These are phyloP conservation scores for Plusia festucae DNA, from an alignment of 2,888 invertebrate species.

Conservation along the genomic window DNA sequence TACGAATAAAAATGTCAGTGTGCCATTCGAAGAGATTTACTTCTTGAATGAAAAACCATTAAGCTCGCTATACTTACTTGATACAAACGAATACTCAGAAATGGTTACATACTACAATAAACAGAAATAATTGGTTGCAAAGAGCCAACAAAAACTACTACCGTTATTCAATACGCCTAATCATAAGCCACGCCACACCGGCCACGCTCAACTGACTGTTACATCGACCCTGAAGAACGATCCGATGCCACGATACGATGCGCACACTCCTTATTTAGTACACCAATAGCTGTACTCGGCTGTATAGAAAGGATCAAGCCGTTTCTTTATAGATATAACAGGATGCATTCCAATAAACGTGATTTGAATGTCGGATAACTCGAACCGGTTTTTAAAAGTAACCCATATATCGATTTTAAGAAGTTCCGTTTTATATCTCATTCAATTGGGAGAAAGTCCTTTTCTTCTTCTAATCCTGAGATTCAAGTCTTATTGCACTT, in stretches of 20 bases:
- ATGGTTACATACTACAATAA: not conserved
- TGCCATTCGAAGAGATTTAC: not conserved
- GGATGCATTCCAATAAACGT: slow-evolving; percentile 69
- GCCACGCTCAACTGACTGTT: slow-evolving; percentile 70
- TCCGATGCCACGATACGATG: slow-evolving; percentile 63
- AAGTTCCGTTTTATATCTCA: slow-evolving; percentile 6
- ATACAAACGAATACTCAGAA: slow-evolving; percentile 1
- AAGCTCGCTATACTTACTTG: no score
- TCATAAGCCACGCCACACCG: slow-evolving; percentile 47
- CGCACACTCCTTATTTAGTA: slow-evolving; percentile 73
- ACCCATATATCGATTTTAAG: slow-evolving; percentile 25
- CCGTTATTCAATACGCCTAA: slow-evolving; percentile 49
- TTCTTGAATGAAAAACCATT: not conserved
- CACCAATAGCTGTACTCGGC: slow-evolving; percentile 62
- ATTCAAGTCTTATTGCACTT: not conserved
- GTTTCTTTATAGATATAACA: slow-evolving; percentile 60
- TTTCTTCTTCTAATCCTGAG: not conserved
- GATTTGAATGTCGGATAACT: slow-evolving; percentile 58
- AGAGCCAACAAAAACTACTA: slow-evolving; percentile 23
- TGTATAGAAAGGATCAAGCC: slow-evolving; percentile 66
- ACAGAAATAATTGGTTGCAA: slow-evolving; percentile 5
- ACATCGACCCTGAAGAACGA: slow-evolving; percentile 72
- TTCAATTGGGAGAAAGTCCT: slow-evolving; percentile 7
- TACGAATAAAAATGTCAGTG: not conserved
- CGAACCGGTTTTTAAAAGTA: slow-evolving; percentile 52